Conservation (phyloP, 2,888 invertebrate species). For the Lamproptera curius region DNA sequence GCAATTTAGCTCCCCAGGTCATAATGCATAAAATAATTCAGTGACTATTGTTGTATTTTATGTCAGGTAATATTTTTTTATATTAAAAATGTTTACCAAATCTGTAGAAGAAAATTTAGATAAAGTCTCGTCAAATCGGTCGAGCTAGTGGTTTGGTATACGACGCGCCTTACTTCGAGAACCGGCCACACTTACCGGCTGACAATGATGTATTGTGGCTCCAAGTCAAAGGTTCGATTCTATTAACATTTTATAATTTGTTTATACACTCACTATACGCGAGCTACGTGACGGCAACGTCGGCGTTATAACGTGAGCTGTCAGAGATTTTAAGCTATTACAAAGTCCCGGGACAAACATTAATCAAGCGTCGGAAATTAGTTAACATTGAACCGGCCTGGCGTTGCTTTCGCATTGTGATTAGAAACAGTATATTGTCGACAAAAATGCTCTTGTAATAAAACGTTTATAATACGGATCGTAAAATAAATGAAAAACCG, state of each 20-base stretch:
- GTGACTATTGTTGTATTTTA: no score
- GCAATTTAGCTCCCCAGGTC: no score
- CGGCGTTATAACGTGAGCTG: slow-evolving; percentile 21
- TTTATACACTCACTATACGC: slow-evolving; percentile 38
- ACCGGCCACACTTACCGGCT: slow-evolving; percentile 35
- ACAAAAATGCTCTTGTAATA: no score
- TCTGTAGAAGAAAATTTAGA: not conserved
- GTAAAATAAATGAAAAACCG: no score
- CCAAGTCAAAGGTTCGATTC: slow-evolving; percentile 63
- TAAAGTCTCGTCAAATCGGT: no score
- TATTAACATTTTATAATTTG: slow-evolving; percentile 69
- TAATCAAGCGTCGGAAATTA: slow-evolving; percentile 11
- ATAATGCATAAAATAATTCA: no score
- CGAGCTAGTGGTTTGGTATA: slow-evolving; percentile 24
- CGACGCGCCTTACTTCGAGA: slow-evolving; percentile 30
- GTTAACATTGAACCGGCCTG: slow-evolving; percentile 1
- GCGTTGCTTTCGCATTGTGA: not conserved
- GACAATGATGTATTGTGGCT: slow-evolving; percentile 69
- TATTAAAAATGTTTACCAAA: no score
- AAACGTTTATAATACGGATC: no score
- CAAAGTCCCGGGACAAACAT: slow-evolving; percentile 12
- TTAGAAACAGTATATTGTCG: not conserved
- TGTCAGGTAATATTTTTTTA: no score
- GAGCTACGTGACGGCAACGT: slow-evolving; percentile 17
- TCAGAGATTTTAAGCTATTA: slow-evolving; percentile 16